Evolutionary conservation across 2,888 invertebrate genomes (phyloP).

Genomic region (Machimus rusticus): DNA sequence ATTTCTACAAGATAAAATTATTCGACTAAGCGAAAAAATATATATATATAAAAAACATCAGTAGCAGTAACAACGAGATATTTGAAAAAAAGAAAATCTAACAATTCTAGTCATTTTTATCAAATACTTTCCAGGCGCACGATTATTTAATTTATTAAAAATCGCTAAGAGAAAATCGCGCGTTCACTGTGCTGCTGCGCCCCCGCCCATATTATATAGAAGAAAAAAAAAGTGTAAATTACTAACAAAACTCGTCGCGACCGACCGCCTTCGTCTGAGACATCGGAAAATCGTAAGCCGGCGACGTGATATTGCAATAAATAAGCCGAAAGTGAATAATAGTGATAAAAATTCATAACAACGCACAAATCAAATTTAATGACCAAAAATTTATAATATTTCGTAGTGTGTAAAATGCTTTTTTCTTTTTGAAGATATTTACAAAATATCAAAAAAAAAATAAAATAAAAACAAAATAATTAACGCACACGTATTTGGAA

Average conservation of each 20-base stretch:
- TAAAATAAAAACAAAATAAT: not conserved
- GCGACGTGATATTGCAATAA: not conserved
- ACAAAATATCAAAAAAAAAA: not conserved
- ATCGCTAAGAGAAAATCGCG: not conserved
- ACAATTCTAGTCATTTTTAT: conserved; percentile 6
- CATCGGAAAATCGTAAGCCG: not conserved
- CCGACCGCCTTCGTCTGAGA: not conserved
- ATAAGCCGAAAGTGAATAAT: conserved; percentile 11
- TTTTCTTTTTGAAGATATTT: not conserved
- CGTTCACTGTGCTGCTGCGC: not conserved
- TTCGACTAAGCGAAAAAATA: not conserved
- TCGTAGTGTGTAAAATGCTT: not conserved
- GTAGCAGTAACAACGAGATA: conserved; percentile 3
- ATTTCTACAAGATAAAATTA: conserved; percentile 4
- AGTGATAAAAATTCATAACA: conserved; percentile 6
- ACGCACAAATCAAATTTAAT: conserved; percentile 28
- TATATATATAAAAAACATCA: not conserved
- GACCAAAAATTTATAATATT: conserved; percentile 23
- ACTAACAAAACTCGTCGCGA: not conserved
- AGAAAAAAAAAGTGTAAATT: not conserved
- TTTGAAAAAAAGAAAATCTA: conserved; percentile 18
- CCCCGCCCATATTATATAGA: not conserved
- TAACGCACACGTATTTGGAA: conserved; percentile 4
- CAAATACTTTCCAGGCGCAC: not conserved
- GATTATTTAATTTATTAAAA: not conserved